Evolutionary conservation across 2,888 invertebrate genomes (phyloP).

Genomic region (Eustalomyia histrio): DNA sequence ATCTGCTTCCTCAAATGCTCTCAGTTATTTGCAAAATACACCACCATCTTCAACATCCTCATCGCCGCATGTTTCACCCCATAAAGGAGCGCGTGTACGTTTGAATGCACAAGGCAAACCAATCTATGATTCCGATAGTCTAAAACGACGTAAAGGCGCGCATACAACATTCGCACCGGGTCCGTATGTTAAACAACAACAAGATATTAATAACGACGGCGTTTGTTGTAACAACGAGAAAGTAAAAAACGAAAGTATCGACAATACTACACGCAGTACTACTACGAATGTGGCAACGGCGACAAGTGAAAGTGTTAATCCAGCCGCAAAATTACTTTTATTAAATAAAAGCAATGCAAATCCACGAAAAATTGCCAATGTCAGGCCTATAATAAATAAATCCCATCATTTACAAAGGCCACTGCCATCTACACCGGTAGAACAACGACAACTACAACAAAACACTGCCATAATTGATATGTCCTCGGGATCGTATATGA

Average conservation of each 20-base stretch:
- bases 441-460: slow-evolving; percentile 52
- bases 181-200: slow-evolving; percentile 87
- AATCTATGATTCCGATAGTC: slow-evolving; percentile 91
- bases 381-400: slow-evolving; percentile 75
- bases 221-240: slow-evolving; percentile 44
- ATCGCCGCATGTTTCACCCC: slow-evolving; percentile 62
- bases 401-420: slow-evolving; percentile 68
- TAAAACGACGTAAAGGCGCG: slow-evolving; percentile 87
- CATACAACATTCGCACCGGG: slow-evolving; percentile 94
- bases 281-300: slow-evolving; percentile 57
- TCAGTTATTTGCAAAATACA: slow-evolving; percentile 62
- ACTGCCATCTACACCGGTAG: slow-evolving; percentile 54
- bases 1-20: slow-evolving; percentile 57
- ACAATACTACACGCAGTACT: slow-evolving; percentile 55
- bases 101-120: slow-evolving; percentile 91
- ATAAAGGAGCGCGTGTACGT: slow-evolving; percentile 84
- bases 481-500: slow-evolving; percentile 54
- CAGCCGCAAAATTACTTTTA: slow-evolving; percentile 70
- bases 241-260: slow-evolving; percentile 68
- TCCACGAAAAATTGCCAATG: slow-evolving; percentile 76
- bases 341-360: slow-evolving; percentile 73
- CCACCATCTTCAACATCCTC: slow-evolving; percentile 58
- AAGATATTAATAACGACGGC: slow-evolving; percentile 44
- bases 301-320: slow-evolving; percentile 71
- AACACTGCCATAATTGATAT: slow-evolving; percentile 51